Conservation (phyloP, 2,888 invertebrate genomes). For the Laothoe populi region DNA sequence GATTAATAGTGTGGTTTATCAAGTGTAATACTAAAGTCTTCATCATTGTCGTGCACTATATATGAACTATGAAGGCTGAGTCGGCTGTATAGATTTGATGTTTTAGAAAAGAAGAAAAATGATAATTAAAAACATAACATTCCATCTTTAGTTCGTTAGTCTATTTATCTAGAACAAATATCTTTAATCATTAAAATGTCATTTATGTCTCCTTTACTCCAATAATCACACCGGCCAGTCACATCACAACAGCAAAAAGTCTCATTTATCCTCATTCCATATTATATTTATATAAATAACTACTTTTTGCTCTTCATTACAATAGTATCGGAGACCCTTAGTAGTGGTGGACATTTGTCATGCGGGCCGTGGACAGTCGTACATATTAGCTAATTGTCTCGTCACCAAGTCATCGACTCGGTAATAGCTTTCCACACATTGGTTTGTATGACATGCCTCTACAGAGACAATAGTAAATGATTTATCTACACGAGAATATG, state of each 20-base stretch:
- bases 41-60: neutral
- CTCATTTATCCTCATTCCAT: too few species aligned
- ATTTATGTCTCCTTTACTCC: too few species aligned
- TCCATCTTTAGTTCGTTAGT: too few species aligned
- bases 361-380: neutral
- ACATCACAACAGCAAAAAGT: too few species aligned
- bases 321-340: constrained; percentile 9
- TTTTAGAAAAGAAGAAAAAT: too few species aligned
- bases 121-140: too few species aligned
- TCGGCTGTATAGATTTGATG: too few species aligned
- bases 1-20: neutral
- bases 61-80: neutral
- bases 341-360: neutral
- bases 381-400: constrained; percentile 55
- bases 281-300: too few species aligned
- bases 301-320: too few species aligned
- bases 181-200: too few species aligned
- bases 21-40: neutral
- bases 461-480: constrained; percentile 8
- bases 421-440: constrained; percentile 42
- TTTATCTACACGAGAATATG: neutral
- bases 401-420: constrained; percentile 48
- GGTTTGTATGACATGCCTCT: constrained; percentile 4
- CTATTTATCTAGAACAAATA: too few species aligned
- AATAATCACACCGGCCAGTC: too few species aligned